These are phyloP conservation scores for Bedellia somnulentella DNA, from an alignment of 2,888 invertebrate genomes.

Conservation along the genomic window DNA sequence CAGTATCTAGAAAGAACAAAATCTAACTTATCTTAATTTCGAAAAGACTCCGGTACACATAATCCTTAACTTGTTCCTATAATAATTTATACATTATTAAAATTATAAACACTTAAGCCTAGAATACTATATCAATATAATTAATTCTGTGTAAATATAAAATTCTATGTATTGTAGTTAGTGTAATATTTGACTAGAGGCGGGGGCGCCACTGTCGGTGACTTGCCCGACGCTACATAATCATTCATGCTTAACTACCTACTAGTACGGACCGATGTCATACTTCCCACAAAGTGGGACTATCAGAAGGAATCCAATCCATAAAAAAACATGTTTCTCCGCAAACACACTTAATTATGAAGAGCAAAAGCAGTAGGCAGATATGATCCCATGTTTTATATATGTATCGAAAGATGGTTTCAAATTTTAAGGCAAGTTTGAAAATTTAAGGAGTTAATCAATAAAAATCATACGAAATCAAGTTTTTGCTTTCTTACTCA, in stretches of 20 bases:
- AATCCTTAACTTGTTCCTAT: slow-evolving; percentile 16
- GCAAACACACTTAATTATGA: too few species aligned
- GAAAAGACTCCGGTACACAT: slow-evolving; percentile 19
- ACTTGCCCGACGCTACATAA: slow-evolving; percentile 10
- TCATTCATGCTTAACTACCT: slow-evolving; percentile 1
- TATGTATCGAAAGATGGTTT: too few species aligned
- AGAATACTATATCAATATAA: slow-evolving; percentile 62
- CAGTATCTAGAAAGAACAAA: slow-evolving; percentile 29
- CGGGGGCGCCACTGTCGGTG: slow-evolving; percentile 22
- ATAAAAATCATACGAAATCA: too few species aligned
- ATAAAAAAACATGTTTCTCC: too few species aligned
- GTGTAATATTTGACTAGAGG: slow-evolving; percentile 61
- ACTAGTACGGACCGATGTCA: background rate
- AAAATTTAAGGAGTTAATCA: too few species aligned
- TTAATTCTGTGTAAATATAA: slow-evolving; percentile 63
- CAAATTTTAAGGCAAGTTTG: too few species aligned
- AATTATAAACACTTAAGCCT: slow-evolving; percentile 58
- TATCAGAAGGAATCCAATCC: too few species aligned
- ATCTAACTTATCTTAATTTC: slow-evolving; percentile 16
- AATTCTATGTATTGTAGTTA: slow-evolving; percentile 56
- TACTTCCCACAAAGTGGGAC: too few species aligned
- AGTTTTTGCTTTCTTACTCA: too few species aligned
- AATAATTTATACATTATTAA: slow-evolving; percentile 32
- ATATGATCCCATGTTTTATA: too few species aligned
- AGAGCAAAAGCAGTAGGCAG: too few species aligned